Conservation (phyloP, 2,888 invertebrate species). For the Rhimphoctona megacephalus region DNA sequence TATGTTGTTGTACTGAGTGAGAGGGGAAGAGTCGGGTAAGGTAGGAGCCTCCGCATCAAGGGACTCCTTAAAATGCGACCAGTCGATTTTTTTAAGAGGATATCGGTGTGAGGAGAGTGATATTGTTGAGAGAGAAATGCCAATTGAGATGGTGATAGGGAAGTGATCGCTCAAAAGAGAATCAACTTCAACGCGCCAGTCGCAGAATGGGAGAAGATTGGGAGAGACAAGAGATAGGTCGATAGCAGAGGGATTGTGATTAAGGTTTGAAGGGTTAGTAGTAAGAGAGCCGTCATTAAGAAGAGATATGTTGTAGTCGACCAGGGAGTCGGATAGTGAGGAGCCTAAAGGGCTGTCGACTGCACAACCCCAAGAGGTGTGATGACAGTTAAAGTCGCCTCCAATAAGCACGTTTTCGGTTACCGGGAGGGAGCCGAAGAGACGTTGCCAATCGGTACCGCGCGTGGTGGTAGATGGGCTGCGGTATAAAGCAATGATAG, state of each 20-base stretch:
- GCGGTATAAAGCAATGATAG: constrained; percentile 18
- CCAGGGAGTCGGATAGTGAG: constrained; percentile 11
- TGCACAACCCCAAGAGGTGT: constrained; percentile 42
- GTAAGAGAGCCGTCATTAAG: constrained; percentile 39
- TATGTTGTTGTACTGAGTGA: constrained; percentile 12
- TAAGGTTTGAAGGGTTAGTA: background rate
- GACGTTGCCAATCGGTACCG: background rate
- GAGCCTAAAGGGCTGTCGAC: background rate
- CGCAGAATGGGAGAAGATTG: background rate
- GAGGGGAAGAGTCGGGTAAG: background rate
- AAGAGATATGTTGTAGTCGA: background rate
- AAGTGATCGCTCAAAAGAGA: constrained; percentile 50
- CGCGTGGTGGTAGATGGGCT: background rate
- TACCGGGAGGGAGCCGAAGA: constrained; percentile 2
- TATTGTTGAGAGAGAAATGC: background rate
- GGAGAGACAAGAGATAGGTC: constrained; percentile 13
- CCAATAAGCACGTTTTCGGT: constrained; percentile 11
- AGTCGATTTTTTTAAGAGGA: constrained; percentile 29
- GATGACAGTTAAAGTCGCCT: constrained; percentile 45
- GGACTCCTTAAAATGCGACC: constrained; percentile 4
- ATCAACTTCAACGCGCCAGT: constrained; percentile 21
- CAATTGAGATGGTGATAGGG: constrained; percentile 32
- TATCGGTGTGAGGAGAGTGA: constrained; percentile 5
- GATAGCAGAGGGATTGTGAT: constrained; percentile 5
- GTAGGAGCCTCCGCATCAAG: background rate